These are phyloP conservation scores for Zaprionus obscuricornis DNA, from an alignment of 2,888 invertebrate genomes.

Conservation along the genomic window DNA sequence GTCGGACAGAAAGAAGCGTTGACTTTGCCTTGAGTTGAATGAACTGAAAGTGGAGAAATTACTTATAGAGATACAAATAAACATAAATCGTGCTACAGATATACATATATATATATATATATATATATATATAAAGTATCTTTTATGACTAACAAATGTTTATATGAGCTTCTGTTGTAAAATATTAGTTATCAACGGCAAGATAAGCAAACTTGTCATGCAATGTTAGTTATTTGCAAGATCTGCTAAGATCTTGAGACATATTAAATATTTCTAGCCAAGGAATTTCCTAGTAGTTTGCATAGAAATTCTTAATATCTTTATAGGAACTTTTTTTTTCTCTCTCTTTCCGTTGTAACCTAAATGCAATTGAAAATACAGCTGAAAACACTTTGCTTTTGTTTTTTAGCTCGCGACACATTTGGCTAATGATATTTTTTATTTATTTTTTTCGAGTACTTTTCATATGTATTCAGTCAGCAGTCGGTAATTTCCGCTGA, in stretches of 20 bases:
- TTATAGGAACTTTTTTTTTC: no score
- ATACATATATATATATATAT: not conserved
- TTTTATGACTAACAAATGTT: not conserved
- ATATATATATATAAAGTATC: not conserved
- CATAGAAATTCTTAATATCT: no score
- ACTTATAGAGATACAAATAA: not conserved
- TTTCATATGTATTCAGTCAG: constrained; percentile 14
- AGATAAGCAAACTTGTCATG: not conserved
- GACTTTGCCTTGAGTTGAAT: constrained; percentile 32
- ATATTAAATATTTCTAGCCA: no score
- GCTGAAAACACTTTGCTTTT: constrained; percentile 15
- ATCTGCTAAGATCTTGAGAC: no score
- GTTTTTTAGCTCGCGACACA: constrained; percentile 35
- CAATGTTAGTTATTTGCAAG: no score
- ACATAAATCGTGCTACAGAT: no score
- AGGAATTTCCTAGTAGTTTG: no score
- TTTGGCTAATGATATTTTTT: constrained; percentile 14
- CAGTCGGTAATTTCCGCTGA: constrained; percentile 60
- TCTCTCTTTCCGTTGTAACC: no score
- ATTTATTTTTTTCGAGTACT: not conserved
- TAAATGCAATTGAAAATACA: no score
- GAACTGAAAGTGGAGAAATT: constrained; percentile 10
- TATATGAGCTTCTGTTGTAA: no score
- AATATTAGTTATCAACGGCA: no score
- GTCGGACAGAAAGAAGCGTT: not conserved